Evolutionary conservation across 2,797 vertebrate genomes (phyloP).

Genomic region (Poeciliopsis gracilis): DNA sequence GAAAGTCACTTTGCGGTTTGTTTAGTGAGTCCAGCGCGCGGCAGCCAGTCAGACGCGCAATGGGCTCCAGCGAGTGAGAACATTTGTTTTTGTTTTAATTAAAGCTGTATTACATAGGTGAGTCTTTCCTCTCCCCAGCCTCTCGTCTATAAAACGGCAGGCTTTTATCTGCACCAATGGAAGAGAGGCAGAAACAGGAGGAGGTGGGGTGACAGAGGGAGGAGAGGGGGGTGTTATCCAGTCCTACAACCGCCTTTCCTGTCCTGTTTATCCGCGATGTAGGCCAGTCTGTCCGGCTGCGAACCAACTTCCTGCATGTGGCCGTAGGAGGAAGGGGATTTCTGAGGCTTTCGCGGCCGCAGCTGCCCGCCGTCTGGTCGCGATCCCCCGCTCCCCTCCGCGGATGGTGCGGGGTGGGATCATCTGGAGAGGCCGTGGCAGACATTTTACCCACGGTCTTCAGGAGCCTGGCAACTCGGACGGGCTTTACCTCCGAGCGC

Average conservation of each 20-base stretch:
- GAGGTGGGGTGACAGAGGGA: slow-evolving; percentile 10
- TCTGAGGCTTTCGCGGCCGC: slow-evolving; percentile 19
- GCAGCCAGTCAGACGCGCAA: neutral
- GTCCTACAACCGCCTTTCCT: slow-evolving; percentile 58
- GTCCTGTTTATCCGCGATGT: slow-evolving; percentile 62
- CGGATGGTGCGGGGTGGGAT: slow-evolving; percentile 59
- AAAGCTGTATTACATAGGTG: slow-evolving; percentile 9
- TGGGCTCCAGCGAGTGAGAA: neutral
- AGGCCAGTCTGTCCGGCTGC: slow-evolving; percentile 40
- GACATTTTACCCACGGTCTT: slow-evolving; percentile 75
- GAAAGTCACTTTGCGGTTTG: slow-evolving; percentile 14
- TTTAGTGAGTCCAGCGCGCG: slow-evolving; percentile 19
- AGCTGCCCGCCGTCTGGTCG: slow-evolving; percentile 19
- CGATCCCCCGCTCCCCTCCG: slow-evolving; percentile 21
- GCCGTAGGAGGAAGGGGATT: slow-evolving; percentile 42
- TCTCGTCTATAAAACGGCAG: slow-evolving; percentile 39
- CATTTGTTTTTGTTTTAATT: slow-evolving; percentile 36
- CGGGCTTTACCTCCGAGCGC: slow-evolving; percentile 60
- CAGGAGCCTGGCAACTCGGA: slow-evolving; percentile 56
- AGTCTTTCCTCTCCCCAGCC: slow-evolving; percentile 19
- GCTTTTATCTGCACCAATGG: slow-evolving; percentile 30
- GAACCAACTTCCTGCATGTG: slow-evolving; percentile 71
- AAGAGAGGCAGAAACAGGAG: slow-evolving; percentile 35
- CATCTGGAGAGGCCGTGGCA: slow-evolving; percentile 71
- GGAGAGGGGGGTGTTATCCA: slow-evolving; percentile 35